phyloP scores from a whole-genome alignment of 1,140 invertebrate species.

The Danaus melanippus region DNA sequence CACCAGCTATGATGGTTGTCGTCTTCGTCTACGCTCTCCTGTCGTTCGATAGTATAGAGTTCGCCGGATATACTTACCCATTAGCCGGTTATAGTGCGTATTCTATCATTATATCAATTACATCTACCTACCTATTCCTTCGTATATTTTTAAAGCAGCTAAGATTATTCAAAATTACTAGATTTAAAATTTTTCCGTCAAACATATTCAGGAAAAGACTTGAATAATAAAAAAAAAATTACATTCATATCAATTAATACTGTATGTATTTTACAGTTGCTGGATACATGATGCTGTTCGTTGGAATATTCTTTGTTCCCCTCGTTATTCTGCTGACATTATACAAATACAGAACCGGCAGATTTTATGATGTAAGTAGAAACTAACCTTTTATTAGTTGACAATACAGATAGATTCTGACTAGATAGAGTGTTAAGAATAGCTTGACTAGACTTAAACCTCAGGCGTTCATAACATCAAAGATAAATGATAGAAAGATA shows the following conservation, averaged over 20 bases:
- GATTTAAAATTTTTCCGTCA: neutral
- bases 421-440: neutral
- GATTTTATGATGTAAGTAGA: constrained; percentile 28
- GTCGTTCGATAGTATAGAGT: constrained; percentile 69
- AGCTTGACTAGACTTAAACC: neutral
- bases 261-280: constrained; percentile 32
- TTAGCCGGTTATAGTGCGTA: constrained; percentile 33
- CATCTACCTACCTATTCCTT: neutral
- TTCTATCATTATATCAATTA: constrained; percentile 7
- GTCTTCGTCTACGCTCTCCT: constrained; percentile 79
- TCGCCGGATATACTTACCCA: constrained; percentile 55
- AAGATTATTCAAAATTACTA: neutral
- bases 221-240: neutral
- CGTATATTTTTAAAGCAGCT: neutral
- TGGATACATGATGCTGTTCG: constrained; percentile 41
- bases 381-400: neutral
- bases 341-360: constrained; percentile 30
- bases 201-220: neutral
- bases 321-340: constrained; percentile 31
- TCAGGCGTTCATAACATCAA: no score
- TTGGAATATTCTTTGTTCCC: constrained; percentile 35
- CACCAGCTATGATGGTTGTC: constrained; percentile 79
- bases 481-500: no score
- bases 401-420: neutral
- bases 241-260: neutral